Evolutionary conservation across 2,113 vertebrate species (phyloP), one percentile per base, ranked within the genome.

Genomic region (Mastomys coucha): DNA sequence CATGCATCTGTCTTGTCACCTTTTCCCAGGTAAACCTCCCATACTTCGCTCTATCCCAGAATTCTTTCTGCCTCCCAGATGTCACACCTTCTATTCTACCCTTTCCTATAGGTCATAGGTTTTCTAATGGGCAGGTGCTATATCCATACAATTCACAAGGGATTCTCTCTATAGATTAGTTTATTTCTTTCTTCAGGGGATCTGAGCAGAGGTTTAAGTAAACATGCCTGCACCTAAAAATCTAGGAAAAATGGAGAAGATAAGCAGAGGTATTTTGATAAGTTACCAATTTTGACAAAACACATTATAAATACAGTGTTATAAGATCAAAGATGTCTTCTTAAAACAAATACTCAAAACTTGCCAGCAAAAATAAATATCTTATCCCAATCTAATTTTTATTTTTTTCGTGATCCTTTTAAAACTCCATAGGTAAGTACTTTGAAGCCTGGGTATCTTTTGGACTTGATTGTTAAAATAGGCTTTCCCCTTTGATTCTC

Each of bases 281-380:
- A 77, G 19, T 8, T 53, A 26, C 2, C 77, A 24, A 36, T 14
- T 42, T 92, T 86, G 3, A 72, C 2, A 39, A 53, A 33, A 80
- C 75, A 51, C 70, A 17, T 51, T 95, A 77, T 69, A 7, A 8
- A 85, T 20, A 58, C 65, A 45, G 65, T 65, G 39, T 7, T 91
- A 51, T n/a, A 73, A 45, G 51, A 53, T 75, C 42, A 67, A 80
- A 36, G 0, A 3, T 63, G 53, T 1, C 7, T 85, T 78, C 31
- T 78, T 70, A 69, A 90, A 88, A 36, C 42, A 92, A 77, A 53
- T 26, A 91, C 56, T 20, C 49, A 88, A 97, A 96, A 36, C 7
- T 42, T 81, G 4, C 1, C 60, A 85, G 89, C 75, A 87, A 96
- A 93, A 69, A 10, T 9, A 92, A 36, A 80, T 67, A 49, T 67